These are phyloP conservation scores for Drosophila parthenogenetica DNA, from an alignment of 2,888 invertebrate species.

Conservation along the genomic window DNA sequence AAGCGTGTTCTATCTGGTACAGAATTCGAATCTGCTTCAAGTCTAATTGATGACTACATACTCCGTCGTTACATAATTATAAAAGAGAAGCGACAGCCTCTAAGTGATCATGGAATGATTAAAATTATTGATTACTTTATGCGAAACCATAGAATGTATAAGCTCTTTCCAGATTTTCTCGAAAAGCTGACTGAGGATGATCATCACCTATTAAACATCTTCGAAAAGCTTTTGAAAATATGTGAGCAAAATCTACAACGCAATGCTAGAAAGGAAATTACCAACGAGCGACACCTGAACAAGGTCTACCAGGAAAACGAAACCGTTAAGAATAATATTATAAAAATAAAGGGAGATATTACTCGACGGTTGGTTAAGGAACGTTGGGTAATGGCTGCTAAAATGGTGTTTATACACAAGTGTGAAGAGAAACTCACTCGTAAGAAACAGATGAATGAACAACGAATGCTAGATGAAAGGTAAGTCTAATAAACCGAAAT, in stretches of 20 bases:
- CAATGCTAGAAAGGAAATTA: conserved; percentile 36
- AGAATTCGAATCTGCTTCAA: conserved; percentile 31
- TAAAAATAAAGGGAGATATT: conserved; percentile 16
- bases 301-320: conserved; percentile 56
- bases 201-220: conserved; percentile 34
- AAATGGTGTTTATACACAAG: conserved; percentile 22
- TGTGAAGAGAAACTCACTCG: conserved; percentile 34
- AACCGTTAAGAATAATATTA: conserved; percentile 30
- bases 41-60: conserved; percentile 42
- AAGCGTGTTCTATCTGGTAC: conserved; percentile 22
- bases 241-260: conserved; percentile 43
- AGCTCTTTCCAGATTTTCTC: conserved; percentile 37
- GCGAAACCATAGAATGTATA: conserved; percentile 28
- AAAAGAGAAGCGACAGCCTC: conserved; percentile 33
- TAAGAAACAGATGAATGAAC: conserved; percentile 22
- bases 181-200: conserved; percentile 27
- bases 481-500: neutral
- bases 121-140: conserved; percentile 62
- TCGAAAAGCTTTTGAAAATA: conserved; percentile 42
- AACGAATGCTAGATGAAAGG: conserved; percentile 45
- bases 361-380: conserved; percentile 12
- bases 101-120: conserved; percentile 54
- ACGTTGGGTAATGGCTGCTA: conserved; percentile 32
- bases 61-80: conserved; percentile 41
- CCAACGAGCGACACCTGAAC: conserved; percentile 49